Conservation (phyloP, 2,113 vertebrate species). For the Genyomyrus donnyi region DNA sequence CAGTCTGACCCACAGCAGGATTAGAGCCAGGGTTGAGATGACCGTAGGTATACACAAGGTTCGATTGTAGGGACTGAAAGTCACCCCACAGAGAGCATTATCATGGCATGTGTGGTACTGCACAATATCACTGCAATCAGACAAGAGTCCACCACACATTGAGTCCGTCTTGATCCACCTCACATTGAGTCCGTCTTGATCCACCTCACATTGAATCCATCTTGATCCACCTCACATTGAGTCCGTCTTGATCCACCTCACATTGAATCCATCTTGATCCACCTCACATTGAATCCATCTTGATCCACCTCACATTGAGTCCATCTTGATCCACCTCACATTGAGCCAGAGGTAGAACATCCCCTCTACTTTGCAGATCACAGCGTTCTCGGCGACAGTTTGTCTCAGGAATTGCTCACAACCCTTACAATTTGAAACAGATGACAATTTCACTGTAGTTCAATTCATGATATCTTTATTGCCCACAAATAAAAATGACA, state of each 20-base stretch:
- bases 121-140: neutral
- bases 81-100: neutral
- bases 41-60: neutral
- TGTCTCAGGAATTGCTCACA: neutral
- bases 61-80: neutral
- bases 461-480: neutral
- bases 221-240: too few relatives aligned
- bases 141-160: neutral
- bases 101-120: neutral
- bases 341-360: too few relatives aligned
- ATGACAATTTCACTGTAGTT: neutral
- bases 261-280: too few relatives aligned
- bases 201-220: too few relatives aligned
- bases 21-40: neutral
- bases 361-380: too few relatives aligned
- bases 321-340: neutral
- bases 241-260: too few relatives aligned
- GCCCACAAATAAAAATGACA: neutral
- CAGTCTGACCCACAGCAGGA: neutral
- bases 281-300: too few relatives aligned
- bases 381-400: neutral
- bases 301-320: neutral
- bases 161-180: too few relatives aligned
- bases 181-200: too few relatives aligned
- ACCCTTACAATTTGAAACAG: neutral